These are phyloP conservation scores for Sarcophaga variegata DNA, from an alignment of 2,888 invertebrate species.

Conservation along the genomic window DNA sequence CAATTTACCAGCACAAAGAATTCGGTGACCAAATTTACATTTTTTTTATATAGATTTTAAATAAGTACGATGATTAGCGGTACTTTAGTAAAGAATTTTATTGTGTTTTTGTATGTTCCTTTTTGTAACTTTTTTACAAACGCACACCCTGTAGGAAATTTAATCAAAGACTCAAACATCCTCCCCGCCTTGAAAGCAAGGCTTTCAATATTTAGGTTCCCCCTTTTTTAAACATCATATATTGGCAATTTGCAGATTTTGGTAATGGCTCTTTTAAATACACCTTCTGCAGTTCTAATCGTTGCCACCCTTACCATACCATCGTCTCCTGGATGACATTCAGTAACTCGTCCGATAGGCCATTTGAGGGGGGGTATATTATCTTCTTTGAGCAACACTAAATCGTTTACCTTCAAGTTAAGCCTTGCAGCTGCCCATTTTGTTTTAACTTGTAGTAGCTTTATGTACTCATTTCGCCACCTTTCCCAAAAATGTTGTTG, in stretches of 20 bases:
- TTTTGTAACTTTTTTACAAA: too few species aligned
- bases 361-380: slow-evolving; percentile 32
- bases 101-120: too few species aligned
- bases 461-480: slow-evolving; percentile 58
- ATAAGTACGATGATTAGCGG: too few species aligned
- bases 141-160: too few species aligned
- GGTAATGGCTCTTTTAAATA: slow-evolving; percentile 46
- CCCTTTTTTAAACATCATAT: background rate
- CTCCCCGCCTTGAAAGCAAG: slow-evolving; percentile 12
- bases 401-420: slow-evolving; percentile 28
- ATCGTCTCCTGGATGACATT: slow-evolving; percentile 27
- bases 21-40: too few species aligned
- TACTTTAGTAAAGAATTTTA: too few species aligned
- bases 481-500: slow-evolving; percentile 58
- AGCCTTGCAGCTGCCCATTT: slow-evolving; percentile 29
- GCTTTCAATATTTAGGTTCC: slow-evolving; percentile 26
- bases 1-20: too few species aligned
- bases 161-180: too few species aligned
- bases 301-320: slow-evolving; percentile 33
- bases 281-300: slow-evolving; percentile 40
- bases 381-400: slow-evolving; percentile 43
- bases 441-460: slow-evolving; percentile 24
- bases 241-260: slow-evolving; percentile 45
- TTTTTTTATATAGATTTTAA: too few species aligned
- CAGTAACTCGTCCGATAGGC: slow-evolving; percentile 34